Percentiles rank a stretch among this genome's conserved stretches.
Evolutionary conservation across 2,113 vertebrate genomes (phyloP).

Genomic region (Dicaeum eximium): DNA sequence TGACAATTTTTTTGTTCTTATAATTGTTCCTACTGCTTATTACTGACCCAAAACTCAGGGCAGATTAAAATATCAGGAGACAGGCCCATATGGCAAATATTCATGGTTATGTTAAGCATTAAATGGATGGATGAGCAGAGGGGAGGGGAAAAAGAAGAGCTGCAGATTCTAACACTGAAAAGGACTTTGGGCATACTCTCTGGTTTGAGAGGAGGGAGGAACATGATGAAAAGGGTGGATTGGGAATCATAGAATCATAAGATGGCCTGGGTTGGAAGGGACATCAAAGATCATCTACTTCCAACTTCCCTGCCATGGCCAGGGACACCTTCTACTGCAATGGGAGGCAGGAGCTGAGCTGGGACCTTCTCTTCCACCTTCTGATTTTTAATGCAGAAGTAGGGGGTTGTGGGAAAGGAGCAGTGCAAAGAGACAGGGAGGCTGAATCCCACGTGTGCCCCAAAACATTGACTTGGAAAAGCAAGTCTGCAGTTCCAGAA

Average conservation of each 20-base stretch:
- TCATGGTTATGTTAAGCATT: background rate
- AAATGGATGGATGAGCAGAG: background rate
- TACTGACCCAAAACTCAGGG: background rate
- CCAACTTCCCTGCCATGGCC: background rate
- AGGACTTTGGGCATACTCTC: background rate
- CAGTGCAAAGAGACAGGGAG: background rate
- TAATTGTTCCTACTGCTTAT: background rate
- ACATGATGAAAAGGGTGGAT: background rate
- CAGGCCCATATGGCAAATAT: background rate
- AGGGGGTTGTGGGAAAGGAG: background rate
- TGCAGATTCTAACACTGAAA: background rate
- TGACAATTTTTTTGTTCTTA: background rate
- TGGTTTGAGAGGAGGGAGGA: background rate
- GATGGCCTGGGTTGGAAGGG: background rate
- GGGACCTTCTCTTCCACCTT: background rate
- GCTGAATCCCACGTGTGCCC: background rate
- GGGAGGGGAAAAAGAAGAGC: background rate
- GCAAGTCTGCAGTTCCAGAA: background rate
- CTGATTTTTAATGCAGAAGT: background rate
- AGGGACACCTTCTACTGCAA: background rate
- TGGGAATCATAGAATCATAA: background rate
- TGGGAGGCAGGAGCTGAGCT: background rate
- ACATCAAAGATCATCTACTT: background rate
- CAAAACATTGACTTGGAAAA: background rate
- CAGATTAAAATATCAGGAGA: conserved; percentile 10